Evolutionary conservation across 2,797 vertebrate species (phyloP).

Genomic region (Labroides dimidiatus): DNA sequence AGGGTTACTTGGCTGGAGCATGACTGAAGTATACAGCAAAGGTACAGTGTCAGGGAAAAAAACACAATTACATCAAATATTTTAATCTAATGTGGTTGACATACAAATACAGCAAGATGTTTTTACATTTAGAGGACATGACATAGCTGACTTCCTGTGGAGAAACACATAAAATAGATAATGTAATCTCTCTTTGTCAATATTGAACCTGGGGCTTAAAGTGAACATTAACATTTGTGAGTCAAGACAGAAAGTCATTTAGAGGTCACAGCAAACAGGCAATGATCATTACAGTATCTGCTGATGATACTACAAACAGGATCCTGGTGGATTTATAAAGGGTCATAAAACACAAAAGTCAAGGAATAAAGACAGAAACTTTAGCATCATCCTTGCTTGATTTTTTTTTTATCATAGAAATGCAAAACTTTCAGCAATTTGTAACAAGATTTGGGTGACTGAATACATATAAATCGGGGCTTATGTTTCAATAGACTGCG

Average conservation of each 20-base stretch:
- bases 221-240: constrained; percentile 57
- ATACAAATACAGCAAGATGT: too few relatives aligned
- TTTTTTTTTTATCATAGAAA: not conserved
- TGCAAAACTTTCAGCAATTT: too few relatives aligned
- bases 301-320: constrained; percentile 22
- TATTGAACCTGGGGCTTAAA: constrained; percentile 60
- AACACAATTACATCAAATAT: too few relatives aligned
- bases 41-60: too few relatives aligned
- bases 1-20: too few relatives aligned
- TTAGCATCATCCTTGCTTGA: not conserved
- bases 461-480: too few relatives aligned
- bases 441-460: too few relatives aligned
- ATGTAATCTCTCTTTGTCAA: constrained; percentile 42
- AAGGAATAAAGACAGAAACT: not conserved
- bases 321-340: not conserved
- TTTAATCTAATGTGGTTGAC: too few relatives aligned
- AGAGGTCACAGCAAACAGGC: constrained; percentile 55
- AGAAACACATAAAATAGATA: constrained; percentile 38
- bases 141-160: constrained; percentile 24
- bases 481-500: too few relatives aligned
- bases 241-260: constrained; percentile 52
- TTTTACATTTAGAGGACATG: constrained; percentile 10
- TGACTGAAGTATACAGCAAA: too few relatives aligned
- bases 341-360: constrained; percentile 21
- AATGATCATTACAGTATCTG: constrained; percentile 45